Percentiles rank a stretch among this genome's conserved stretches.
Conservation (phyloP, 2,113 vertebrate genomes). For the Coturnix japonica region DNA sequence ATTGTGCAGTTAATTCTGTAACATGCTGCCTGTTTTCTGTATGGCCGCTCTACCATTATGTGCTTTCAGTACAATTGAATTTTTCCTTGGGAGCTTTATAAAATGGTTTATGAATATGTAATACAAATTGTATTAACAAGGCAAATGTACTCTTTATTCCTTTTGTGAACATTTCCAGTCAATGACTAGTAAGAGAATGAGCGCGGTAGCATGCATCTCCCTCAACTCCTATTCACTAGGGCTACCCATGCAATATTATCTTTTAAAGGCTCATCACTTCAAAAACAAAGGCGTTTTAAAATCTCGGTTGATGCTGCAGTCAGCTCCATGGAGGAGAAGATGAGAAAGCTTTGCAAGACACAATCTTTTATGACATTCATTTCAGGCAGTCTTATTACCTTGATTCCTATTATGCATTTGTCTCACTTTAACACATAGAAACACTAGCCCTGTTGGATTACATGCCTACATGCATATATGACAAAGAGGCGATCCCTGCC, state of each 20-base stretch:
- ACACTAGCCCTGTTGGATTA: neutral
- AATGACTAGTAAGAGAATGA: slow-evolving; percentile 67
- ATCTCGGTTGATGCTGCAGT: neutral
- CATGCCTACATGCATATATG: neutral
- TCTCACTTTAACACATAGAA: neutral
- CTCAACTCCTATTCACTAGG: slow-evolving; percentile 51
- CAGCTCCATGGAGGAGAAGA: neutral
- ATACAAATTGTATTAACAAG: slow-evolving; percentile 86
- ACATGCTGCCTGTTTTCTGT: slow-evolving; percentile 80
- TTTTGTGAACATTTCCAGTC: slow-evolving; percentile 80
- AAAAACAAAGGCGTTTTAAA: slow-evolving; percentile 22
- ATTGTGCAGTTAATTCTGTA: slow-evolving; percentile 83
- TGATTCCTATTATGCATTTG: neutral
- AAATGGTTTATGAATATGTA: slow-evolving; percentile 86
- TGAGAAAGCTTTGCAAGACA: neutral
- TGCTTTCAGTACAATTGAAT: slow-evolving; percentile 84
- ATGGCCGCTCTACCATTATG: slow-evolving; percentile 80
- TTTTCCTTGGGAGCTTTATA: slow-evolving; percentile 81
- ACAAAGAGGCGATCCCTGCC: neutral
- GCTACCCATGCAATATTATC: neutral
- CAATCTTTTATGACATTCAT: neutral
- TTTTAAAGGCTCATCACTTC: slow-evolving; percentile 49
- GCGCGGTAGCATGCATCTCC: slow-evolving; percentile 57
- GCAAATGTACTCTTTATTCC: slow-evolving; percentile 80
- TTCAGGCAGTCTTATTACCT: neutral